phyloP scores from a whole-genome alignment of 2,113 vertebrate genomes.

The Rattus rattus region DNA sequence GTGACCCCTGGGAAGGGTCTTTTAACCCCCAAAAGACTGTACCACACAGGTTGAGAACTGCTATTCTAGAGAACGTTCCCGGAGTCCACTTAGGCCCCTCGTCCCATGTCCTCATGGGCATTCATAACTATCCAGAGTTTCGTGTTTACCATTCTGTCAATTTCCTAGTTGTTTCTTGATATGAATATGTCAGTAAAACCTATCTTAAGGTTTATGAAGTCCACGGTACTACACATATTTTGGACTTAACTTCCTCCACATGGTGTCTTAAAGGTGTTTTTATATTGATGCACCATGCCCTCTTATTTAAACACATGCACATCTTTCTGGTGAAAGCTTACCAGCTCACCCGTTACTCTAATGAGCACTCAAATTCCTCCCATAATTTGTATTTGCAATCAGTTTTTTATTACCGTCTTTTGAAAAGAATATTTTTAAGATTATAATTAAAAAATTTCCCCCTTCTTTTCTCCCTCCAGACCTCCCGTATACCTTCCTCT shows the following conservation, averaged over 20 bases:
- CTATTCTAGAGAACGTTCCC: neutral
- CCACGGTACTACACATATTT: neutral
- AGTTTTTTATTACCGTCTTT: neutral
- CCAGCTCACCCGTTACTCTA: neutral
- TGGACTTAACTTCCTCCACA: neutral
- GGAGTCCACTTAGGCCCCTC: neutral
- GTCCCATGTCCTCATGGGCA: neutral
- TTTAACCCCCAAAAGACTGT: neutral
- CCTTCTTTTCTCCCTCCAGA: neutral
- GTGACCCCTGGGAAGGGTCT: neutral
- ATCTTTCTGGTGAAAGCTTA: neutral
- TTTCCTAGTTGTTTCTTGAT: constrained; percentile 6
- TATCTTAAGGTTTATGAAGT: constrained; percentile 5
- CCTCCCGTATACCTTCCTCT: neutral
- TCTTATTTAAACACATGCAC: constrained; percentile 2
- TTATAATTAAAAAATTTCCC: neutral
- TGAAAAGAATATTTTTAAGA: neutral
- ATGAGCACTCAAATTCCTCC: neutral
- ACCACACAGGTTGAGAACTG: neutral
- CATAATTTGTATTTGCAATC: neutral
- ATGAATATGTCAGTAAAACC: neutral
- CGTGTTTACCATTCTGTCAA: neutral
- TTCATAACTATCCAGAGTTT: neutral
- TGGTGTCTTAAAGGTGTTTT: neutral
- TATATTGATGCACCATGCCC: neutral